A percentile compares a stretch with the other conserved stretches of the same genome.
Conservation (phyloP, 2,113 vertebrate genomes). For the Pachycephala philippinensis region DNA sequence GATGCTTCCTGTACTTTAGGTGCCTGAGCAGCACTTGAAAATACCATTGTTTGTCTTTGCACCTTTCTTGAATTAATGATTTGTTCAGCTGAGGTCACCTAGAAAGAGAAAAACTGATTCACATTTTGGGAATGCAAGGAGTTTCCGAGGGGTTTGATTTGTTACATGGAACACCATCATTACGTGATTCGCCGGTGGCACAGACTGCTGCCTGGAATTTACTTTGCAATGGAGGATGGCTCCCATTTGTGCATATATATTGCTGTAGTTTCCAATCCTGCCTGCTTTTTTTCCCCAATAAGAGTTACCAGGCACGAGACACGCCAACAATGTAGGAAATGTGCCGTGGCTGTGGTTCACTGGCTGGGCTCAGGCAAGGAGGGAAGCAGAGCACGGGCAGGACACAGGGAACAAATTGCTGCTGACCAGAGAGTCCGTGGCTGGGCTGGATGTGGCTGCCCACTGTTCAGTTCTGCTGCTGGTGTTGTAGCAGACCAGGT, state of each 20-base stretch:
- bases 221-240: not conserved
- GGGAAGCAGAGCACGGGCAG: not conserved
- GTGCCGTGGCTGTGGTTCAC: rapidly evolving
- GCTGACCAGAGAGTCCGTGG: not conserved
- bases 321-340: not conserved
- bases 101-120: not conserved
- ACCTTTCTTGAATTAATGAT: not conserved
- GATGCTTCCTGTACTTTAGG: not conserved
- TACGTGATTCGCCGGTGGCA: not conserved
- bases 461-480: not conserved
- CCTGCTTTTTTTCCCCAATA: not conserved
- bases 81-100: not conserved
- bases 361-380: not conserved
- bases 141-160: not conserved
- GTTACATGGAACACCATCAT: not conserved
- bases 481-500: not conserved
- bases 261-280: not conserved
- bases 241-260: not conserved
- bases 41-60: not conserved
- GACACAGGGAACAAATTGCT: not conserved
- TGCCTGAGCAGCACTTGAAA: not conserved
- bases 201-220: not conserved
- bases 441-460: not conserved
- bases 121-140: not conserved
- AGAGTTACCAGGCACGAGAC: not conserved